Evolutionary conservation across 2,113 vertebrate genomes (phyloP).

Genomic region (Bostrychus sinensis): DNA sequence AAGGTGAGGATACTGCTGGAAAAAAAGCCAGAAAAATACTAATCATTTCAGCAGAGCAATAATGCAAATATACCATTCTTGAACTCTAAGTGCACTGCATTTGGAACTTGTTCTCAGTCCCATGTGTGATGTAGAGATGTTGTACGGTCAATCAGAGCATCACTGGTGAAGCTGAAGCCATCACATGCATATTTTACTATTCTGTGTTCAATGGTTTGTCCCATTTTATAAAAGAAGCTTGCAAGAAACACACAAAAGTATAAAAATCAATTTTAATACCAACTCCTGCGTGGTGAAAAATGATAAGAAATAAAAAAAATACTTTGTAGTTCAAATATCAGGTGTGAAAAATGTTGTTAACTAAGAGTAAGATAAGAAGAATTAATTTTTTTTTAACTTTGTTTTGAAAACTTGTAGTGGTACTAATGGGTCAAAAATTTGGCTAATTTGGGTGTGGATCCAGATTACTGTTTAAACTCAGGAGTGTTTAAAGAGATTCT

Average conservation of each 20-base stretch:
- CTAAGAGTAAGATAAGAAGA: too few relatives aligned
- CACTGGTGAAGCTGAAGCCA: neutral
- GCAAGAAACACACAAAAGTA: neutral
- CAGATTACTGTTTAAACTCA: too few relatives aligned
- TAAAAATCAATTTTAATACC: neutral
- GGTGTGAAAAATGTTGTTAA: too few relatives aligned
- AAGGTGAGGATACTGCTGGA: constrained; percentile 42
- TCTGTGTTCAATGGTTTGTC: neutral
- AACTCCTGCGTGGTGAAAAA: too few relatives aligned
- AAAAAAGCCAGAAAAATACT: constrained; percentile 6
- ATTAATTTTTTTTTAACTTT: too few relatives aligned
- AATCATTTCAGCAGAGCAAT: neutral
- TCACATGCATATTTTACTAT: constrained; percentile 1
- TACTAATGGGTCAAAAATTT: too few relatives aligned
- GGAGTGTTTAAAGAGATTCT: too few relatives aligned
- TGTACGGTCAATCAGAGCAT: neutral
- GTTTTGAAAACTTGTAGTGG: too few relatives aligned
- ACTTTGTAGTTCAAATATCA: too few relatives aligned
- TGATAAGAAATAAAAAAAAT: too few relatives aligned
- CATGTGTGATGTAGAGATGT: neutral
- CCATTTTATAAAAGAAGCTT: neutral
- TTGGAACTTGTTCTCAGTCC: neutral
- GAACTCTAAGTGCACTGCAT: neutral
- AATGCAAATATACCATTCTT: neutral
- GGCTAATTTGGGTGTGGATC: too few relatives aligned